These are phyloP conservation scores for Drosophila nr. perissopoda DNA, from an alignment of 2,888 invertebrate species.

Conservation along the genomic window DNA sequence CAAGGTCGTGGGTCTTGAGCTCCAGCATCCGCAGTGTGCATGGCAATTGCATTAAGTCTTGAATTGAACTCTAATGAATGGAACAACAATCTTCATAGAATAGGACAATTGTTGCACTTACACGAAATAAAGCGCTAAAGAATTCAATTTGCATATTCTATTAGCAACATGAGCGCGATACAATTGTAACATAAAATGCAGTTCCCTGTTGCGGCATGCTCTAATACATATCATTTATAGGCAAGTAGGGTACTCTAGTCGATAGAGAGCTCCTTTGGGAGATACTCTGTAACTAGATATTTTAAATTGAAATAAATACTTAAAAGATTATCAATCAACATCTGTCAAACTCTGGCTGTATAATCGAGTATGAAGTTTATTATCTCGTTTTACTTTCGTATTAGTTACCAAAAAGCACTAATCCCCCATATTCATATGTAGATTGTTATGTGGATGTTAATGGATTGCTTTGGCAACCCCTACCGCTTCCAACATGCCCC, in stretches of 20 bases:
- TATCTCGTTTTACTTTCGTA: not conserved
- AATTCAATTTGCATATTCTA: constrained; percentile 45
- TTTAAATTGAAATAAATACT: not conserved
- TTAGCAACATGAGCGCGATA: constrained; percentile 8
- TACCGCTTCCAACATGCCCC: not conserved
- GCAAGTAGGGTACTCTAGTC: not conserved
- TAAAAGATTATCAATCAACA: not conserved
- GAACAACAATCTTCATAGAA: constrained; percentile 49
- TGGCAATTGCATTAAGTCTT: constrained; percentile 63
- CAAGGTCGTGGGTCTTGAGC: constrained; percentile 29
- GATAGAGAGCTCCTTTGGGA: not conserved
- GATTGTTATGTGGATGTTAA: constrained; percentile 11
- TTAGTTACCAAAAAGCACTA: not conserved
- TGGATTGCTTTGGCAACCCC: constrained; percentile 19
- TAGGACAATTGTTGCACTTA: constrained; percentile 62
- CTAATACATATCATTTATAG: not conserved
- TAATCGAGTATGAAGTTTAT: not conserved
- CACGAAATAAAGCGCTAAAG: constrained; percentile 39
- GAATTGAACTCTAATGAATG: constrained; percentile 63
- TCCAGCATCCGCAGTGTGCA: constrained; percentile 38
- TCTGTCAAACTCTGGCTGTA: not conserved
- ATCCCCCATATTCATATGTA: not conserved
- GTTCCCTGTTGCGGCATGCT: not conserved
- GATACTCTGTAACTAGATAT: not conserved
- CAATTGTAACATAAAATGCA: not conserved